These are phyloP conservation scores for Meiosimyza platycephala DNA, from an alignment of 2,888 invertebrate species.

Conservation along the genomic window DNA sequence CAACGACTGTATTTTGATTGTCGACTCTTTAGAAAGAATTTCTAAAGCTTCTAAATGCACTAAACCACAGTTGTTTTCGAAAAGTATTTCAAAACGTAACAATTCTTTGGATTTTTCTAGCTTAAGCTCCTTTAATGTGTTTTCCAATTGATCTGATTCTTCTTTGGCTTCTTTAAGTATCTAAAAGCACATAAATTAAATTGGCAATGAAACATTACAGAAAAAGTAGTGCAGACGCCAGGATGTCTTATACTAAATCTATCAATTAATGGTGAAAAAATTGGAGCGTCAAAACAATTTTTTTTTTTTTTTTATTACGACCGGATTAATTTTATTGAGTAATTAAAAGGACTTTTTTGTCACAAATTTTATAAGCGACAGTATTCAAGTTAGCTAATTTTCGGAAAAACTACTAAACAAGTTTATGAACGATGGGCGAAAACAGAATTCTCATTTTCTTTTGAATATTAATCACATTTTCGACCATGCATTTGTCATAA, in stretches of 20 bases:
- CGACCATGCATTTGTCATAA: too few relatives aligned
- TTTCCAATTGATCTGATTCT: slow-evolving; percentile 70
- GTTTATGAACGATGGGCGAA: too few relatives aligned
- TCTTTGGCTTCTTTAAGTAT: slow-evolving; percentile 77
- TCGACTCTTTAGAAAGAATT: slow-evolving; percentile 86
- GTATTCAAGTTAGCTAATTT: too few relatives aligned
- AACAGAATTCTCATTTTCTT: too few relatives aligned
- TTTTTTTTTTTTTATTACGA: neutral
- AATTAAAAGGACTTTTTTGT: too few relatives aligned
- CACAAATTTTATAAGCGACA: too few relatives aligned
- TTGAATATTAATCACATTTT: too few relatives aligned
- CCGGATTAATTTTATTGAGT: too few relatives aligned
- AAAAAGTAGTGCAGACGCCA: too few relatives aligned
- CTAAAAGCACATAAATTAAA: slow-evolving; percentile 59
- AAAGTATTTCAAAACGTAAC: slow-evolving; percentile 81
- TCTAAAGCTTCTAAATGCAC: slow-evolving; percentile 92
- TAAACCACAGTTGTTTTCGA: slow-evolving; percentile 89
- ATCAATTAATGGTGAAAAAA: neutral
- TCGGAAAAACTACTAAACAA: too few relatives aligned
- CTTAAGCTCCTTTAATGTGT: slow-evolving; percentile 57
- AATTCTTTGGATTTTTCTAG: slow-evolving; percentile 65
- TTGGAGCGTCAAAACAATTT: neutral
- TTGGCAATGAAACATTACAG: neutral
- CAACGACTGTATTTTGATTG: slow-evolving; percentile 77
- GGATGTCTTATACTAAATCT: too few relatives aligned